A percentile compares a stretch with the other conserved stretches of the same genome.
phyloP scores from a whole-genome alignment of 2,797 vertebrate species.

The Anguilla anguilla region DNA sequence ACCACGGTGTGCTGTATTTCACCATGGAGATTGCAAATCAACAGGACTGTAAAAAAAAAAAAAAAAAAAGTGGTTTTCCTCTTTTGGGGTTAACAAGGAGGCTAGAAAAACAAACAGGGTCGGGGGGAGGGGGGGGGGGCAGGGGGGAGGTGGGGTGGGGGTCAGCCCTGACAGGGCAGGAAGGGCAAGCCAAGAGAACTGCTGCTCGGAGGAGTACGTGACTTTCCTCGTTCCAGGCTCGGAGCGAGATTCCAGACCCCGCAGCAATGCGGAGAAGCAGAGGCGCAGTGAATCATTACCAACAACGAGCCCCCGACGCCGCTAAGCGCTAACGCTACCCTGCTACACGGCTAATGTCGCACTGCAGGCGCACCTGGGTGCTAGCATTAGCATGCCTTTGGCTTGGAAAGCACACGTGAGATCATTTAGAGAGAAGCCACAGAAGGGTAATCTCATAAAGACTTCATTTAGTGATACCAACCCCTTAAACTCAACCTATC shows the following conservation, averaged over 20 bases:
- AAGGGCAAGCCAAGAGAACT: background rate
- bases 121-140: background rate
- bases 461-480: background rate
- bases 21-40: background rate
- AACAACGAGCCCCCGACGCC: background rate
- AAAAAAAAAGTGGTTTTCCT: background rate
- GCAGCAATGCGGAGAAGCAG: slow-evolving; percentile 46
- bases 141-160: background rate
- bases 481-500: background rate
- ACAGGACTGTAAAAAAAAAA: background rate
- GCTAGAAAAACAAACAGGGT: background rate
- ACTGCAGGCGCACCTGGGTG: background rate
- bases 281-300: slow-evolving; percentile 5
- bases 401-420: background rate
- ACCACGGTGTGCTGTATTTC: background rate
- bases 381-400: background rate
- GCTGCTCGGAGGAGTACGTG: background rate
- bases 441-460: background rate
- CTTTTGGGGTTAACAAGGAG: background rate
- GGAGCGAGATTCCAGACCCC: slow-evolving; percentile 41
- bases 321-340: background rate
- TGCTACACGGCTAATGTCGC: no score
- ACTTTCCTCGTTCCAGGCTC: background rate
- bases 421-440: background rate
- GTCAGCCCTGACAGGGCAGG: background rate